These are phyloP conservation scores for Neelides sp. DNA, from an alignment of 1,140 invertebrate species.

Conservation along the genomic window DNA sequence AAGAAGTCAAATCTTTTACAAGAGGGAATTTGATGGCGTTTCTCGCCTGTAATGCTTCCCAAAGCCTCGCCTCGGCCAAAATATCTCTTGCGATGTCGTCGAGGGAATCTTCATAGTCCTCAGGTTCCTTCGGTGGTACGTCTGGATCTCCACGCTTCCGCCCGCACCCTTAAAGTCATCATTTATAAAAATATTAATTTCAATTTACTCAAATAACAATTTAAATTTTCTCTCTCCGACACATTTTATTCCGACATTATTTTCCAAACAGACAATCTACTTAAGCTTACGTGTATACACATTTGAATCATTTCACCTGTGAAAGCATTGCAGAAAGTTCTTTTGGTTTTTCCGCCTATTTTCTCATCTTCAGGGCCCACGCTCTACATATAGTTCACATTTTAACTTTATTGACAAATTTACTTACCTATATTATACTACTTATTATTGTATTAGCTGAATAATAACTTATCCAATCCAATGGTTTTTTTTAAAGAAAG, in stretches of 20 bases:
- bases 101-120: constrained; percentile 51
- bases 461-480: too few relatives aligned
- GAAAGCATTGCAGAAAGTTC: constrained; percentile 30
- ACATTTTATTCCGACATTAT: too few relatives aligned
- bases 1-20: too few relatives aligned
- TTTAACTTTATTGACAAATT: neutral
- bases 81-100: constrained; percentile 61
- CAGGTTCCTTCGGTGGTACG: constrained; percentile 49
- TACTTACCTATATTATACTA: too few relatives aligned
- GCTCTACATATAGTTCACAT: neutral
- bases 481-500: too few relatives aligned
- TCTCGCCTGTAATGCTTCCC: constrained; percentile 59
- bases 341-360: constrained; percentile 7
- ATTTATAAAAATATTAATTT: neutral
- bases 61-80: constrained; percentile 58
- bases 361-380: constrained; percentile 1
- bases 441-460: too few relatives aligned
- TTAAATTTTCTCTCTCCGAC: too few relatives aligned
- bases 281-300: too few relatives aligned
- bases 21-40: constrained; percentile 50
- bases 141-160: constrained; percentile 43
- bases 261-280: neutral
- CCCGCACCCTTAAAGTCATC: constrained; percentile 23
- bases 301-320: too few relatives aligned
- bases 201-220: too few relatives aligned